A percentile compares a stretch with the other conserved stretches of the same genome.
Conservation (phyloP, 2,888 invertebrate species). For the Liopterus haemorrhoidalis region DNA sequence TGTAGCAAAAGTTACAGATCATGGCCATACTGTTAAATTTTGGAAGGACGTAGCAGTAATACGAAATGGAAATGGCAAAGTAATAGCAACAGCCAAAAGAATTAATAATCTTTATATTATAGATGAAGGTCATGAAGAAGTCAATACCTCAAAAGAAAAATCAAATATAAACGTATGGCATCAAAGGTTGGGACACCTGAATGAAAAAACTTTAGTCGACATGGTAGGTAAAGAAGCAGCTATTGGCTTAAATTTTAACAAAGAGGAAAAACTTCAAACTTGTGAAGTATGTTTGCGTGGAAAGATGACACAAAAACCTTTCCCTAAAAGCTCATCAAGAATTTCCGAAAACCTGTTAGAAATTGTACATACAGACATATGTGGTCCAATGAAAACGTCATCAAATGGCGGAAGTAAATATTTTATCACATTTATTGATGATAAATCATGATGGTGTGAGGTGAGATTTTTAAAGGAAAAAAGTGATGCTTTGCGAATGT, state of each 20-base stretch:
- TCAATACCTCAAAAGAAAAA: conserved; percentile 1
- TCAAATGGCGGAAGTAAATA: conserved; percentile 26
- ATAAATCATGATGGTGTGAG: conserved; percentile 29
- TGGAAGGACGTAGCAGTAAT: no score
- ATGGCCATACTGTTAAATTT: conserved; percentile 18
- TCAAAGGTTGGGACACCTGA: conserved; percentile 25
- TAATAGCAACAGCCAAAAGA: conserved; percentile 18
- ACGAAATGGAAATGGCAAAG: no score
- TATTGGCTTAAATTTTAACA: conserved; percentile 10
- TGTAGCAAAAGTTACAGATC: conserved; percentile 19
- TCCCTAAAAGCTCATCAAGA: not conserved
- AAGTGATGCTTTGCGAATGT: conserved; percentile 25
- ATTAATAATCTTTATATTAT: conserved; percentile 19
- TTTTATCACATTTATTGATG: conserved; percentile 30
- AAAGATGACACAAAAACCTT: conserved; percentile 6
- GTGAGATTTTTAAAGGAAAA: conserved; percentile 24
- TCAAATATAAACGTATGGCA: conserved; percentile 23
- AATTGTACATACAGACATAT: conserved; percentile 30
- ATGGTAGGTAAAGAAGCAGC: conserved; percentile 14
- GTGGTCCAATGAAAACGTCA: conserved; percentile 26
- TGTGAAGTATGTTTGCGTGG: conserved; percentile 19
- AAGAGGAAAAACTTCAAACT: conserved; percentile 7
- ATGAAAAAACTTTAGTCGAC: conserved; percentile 18
- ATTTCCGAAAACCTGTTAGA: conserved; percentile 22
- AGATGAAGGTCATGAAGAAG: conserved; percentile 2